These are phyloP conservation scores for Heliconius sara DNA, from an alignment of 2,888 invertebrate genomes.

Conservation along the genomic window DNA sequence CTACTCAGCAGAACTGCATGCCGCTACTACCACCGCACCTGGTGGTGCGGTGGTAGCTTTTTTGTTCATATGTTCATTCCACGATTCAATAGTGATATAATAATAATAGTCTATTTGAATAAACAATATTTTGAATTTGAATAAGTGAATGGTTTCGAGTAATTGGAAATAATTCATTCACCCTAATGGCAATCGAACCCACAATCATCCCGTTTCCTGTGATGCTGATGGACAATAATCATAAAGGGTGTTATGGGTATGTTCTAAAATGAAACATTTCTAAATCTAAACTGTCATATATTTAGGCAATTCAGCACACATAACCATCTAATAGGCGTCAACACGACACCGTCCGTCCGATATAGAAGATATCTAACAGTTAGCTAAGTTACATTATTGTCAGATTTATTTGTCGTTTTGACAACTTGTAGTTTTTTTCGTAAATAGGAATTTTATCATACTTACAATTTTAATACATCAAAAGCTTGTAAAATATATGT, in stretches of 20 bases:
- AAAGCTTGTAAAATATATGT: background rate
- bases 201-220: background rate
- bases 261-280: conserved; percentile 34
- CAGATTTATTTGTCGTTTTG: conserved; percentile 48
- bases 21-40: no score
- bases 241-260: background rate
- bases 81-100: no score
- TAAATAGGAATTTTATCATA: conserved; percentile 36
- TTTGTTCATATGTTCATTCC: no score
- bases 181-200: background rate
- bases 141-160: no score
- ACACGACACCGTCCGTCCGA: conserved; percentile 47
- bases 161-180: no score
- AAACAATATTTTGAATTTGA: no score
- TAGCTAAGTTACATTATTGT: conserved; percentile 54
- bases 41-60: no score
- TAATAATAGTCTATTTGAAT: no score
- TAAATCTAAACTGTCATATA: conserved; percentile 49
- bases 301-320: conserved; percentile 75
- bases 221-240: background rate
- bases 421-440: conserved; percentile 12
- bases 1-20: no score
- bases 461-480: background rate
- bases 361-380: conserved; percentile 54
- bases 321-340: conserved; percentile 53